These are phyloP conservation scores for Smutsia temminckii DNA, from an alignment of 2,797 vertebrate genomes.

Conservation along the genomic window DNA sequence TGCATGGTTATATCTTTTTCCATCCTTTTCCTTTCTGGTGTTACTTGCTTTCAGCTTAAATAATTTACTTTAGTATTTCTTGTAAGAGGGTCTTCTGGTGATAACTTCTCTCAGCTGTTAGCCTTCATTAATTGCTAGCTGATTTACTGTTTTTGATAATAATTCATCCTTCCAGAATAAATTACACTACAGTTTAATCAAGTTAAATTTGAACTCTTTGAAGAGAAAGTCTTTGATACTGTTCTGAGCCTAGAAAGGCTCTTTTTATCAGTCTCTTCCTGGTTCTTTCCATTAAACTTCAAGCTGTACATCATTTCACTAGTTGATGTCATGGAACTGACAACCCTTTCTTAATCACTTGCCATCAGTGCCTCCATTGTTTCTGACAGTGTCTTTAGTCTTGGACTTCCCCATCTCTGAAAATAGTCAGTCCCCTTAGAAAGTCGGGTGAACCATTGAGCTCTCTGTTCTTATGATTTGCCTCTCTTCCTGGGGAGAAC, in stretches of 20 bases:
- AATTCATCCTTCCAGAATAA: conserved; percentile 11
- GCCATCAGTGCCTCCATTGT: neutral
- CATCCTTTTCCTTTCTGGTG: neutral
- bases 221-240: neutral
- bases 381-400: neutral
- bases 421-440: neutral
- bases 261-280: neutral
- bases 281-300: neutral
- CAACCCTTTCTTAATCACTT: neutral
- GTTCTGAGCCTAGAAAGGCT: neutral
- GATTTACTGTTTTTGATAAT: conserved; percentile 30
- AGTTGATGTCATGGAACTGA: neutral
- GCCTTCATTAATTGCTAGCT: neutral
- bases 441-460: neutral
- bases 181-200: neutral
- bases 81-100: neutral
- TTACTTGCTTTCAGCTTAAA: neutral
- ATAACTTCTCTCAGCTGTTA: neutral
- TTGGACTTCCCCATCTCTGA: neutral
- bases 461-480: neutral
- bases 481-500: neutral
- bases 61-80: neutral
- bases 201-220: conserved; percentile 29
- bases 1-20: neutral
- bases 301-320: neutral